A percentile compares a stretch with the other conserved stretches of the same genome.
Evolutionary conservation across 2,797 vertebrate genomes (phyloP).

Genomic region (Lepidocolaptes lacrymiger): DNA sequence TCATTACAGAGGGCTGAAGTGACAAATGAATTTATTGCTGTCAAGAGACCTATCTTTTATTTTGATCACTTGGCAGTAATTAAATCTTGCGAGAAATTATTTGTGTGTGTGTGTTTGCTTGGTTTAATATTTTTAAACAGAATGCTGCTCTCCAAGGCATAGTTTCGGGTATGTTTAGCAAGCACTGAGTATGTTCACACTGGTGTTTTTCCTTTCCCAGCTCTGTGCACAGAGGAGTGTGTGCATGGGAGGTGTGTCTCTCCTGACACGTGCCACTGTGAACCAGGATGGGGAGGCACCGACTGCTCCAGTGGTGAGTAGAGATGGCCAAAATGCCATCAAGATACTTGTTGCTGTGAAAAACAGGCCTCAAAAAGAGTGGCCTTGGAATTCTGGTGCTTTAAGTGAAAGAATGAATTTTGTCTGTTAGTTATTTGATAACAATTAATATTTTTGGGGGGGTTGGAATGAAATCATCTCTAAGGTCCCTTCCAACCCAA

Average conservation of each 20-base stretch:
- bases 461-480: neutral
- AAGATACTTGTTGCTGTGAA: neutral
- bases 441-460: neutral
- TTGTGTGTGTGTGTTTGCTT: neutral
- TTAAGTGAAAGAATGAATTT: neutral
- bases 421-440: neutral
- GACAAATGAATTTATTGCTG: slow-evolving; percentile 16
- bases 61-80: slow-evolving; percentile 54
- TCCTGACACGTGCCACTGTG: slow-evolving; percentile 97
- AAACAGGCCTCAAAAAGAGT: neutral
- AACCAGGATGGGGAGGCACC: slow-evolving; percentile 96
- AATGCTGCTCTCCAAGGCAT: neutral
- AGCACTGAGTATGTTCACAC: neutral
- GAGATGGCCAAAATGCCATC: neutral
- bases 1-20: neutral
- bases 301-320: slow-evolving; percentile 99
- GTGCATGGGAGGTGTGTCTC: slow-evolving; percentile 95
- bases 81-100: neutral
- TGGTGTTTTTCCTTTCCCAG: slow-evolving; percentile 65
- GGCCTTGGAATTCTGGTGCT: neutral
- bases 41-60: neutral
- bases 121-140: slow-evolving; percentile 32
- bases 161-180: neutral
- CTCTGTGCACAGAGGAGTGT: slow-evolving; percentile 95
- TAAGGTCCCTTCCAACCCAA: neutral